Percentiles rank a stretch among this genome's conserved stretches.
phyloP scores from a whole-genome alignment of 2,888 invertebrate species.

The Patella depressa region DNA sequence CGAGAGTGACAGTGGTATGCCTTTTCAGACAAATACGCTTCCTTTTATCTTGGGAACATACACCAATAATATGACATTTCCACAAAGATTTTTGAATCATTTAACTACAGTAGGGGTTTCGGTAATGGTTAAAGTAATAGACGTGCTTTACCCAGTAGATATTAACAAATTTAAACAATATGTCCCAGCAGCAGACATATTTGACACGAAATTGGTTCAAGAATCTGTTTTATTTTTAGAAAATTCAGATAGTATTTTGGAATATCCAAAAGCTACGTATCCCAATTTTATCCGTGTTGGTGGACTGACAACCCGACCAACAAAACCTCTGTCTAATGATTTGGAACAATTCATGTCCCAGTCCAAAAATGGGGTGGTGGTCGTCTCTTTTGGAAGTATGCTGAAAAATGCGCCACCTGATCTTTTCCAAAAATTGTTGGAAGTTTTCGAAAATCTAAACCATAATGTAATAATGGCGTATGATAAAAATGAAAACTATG shows the following conservation, averaged over 20 bases:
- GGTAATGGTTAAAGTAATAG: neutral
- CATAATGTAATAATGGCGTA: slow-evolving; percentile 31
- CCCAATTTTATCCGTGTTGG: slow-evolving; percentile 44
- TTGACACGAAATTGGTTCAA: slow-evolving; percentile 12
- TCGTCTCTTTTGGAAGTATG: slow-evolving; percentile 46
- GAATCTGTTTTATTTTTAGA: slow-evolving; percentile 36
- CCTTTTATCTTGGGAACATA: slow-evolving; percentile 11
- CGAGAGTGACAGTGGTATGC: slow-evolving; percentile 13
- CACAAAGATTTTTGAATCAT: slow-evolving; percentile 14
- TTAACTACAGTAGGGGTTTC: neutral
- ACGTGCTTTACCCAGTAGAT: neutral
- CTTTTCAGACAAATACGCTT: slow-evolving; percentile 10
- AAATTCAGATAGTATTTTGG: slow-evolving; percentile 41
- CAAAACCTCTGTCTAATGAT: slow-evolving; percentile 34
- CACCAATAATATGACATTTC: slow-evolving; percentile 20
- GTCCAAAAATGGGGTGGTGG: slow-evolving; percentile 38
- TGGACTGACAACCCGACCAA: slow-evolving; percentile 41
- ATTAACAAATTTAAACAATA: neutral
- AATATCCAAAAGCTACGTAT: slow-evolving; percentile 39
- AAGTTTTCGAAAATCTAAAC: slow-evolving; percentile 20
- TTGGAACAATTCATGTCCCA: slow-evolving; percentile 38
- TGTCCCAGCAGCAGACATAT: neutral
- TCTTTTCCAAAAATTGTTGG: slow-evolving; percentile 27
- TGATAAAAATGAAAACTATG: slow-evolving; percentile 22
- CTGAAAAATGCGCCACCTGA: slow-evolving; percentile 27